Percentiles rank a stretch among this genome's conserved stretches.
Conservation (phyloP, 2,113 vertebrate species). For the Sphyrna mokarran region DNA sequence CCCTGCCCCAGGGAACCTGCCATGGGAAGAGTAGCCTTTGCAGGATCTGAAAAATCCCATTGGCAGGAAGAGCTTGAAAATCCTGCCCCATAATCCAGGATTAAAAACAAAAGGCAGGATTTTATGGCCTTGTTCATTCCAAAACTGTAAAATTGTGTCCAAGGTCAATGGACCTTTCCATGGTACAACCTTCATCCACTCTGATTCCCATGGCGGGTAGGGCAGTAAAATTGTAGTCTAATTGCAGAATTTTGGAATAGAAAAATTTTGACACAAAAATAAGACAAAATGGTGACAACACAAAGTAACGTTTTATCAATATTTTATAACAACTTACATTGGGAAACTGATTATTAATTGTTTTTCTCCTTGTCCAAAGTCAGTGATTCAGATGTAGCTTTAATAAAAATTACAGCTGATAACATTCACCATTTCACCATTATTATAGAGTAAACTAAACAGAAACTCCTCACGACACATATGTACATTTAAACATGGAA, state of each 20-base stretch:
- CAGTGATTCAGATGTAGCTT: neutral
- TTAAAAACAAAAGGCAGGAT: too few species aligned
- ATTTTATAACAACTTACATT: neutral
- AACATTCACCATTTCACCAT: neutral
- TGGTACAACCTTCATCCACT: too few species aligned
- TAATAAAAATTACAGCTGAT: neutral
- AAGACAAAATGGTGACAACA: neutral
- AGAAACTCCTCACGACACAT: neutral
- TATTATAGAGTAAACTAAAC: neutral
- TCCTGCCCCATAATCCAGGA: too few species aligned
- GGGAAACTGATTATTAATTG: neutral
- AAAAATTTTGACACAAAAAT: neutral
- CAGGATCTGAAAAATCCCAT: too few species aligned
- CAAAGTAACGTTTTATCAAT: neutral
- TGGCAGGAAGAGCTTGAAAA: too few species aligned
- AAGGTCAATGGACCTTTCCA: too few species aligned
- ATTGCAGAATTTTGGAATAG: neutral
- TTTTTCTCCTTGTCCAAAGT: neutral
- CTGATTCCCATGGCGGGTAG: too few species aligned
- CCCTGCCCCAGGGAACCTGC: too few species aligned
- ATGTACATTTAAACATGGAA: neutral
- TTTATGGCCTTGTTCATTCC: too few species aligned
- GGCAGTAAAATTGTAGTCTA: neutral
- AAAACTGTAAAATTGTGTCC: too few species aligned
- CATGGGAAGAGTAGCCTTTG: too few species aligned